Evolutionary conservation across 2,888 invertebrate species (phyloP), one percentile per base, ranked within the genome.

Genomic region (Oscheius sp.): DNA sequence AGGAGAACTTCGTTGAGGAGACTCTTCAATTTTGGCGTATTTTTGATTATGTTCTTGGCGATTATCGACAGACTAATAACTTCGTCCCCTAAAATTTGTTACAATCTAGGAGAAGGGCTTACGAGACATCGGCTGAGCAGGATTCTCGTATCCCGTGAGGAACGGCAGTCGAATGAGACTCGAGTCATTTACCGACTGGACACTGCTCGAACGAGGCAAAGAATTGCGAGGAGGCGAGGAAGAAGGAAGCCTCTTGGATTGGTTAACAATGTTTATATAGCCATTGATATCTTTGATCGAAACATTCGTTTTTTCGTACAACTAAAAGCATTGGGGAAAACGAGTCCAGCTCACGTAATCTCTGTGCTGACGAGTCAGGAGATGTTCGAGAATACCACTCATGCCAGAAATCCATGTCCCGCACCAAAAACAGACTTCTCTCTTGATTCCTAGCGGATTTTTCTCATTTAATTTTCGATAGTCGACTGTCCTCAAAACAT

Each of bases 131-230:
- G 49, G 52, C 1, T 27, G 27, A 21, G 18, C 25, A 25, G 52
- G 49, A 3, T 49, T 49, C 49, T 66, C 66, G 16, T 66, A n/a
- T 27, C 66, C 66, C 1, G n/a, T 29, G 12, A 46, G n/a, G 52
- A 66, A 66, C 7, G 66, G 66, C 7, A 66, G 6, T 12, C 21
- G 3, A 5, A 49, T 18, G 3, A 21, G 49, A 13, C 13, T 49
- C 6, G 49, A 35, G 35, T 35, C 35, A 9, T 9, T 35, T 9
- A 35, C 3, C 12, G 53, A 53, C 21, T 21, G 12, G n/a, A 12
- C 18, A 12, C 23, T 23, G 18, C 53, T 53, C 23, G n/a, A 21
- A 1, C 12, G 12, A 6, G 53, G 25, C 2, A 18, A 6, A 1
- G 25, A 1, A 2, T 21, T 23, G 6, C 53, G 21, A 25, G 53